Conservation (phyloP, 2,888 invertebrate genomes). For the Morpho achilles region DNA sequence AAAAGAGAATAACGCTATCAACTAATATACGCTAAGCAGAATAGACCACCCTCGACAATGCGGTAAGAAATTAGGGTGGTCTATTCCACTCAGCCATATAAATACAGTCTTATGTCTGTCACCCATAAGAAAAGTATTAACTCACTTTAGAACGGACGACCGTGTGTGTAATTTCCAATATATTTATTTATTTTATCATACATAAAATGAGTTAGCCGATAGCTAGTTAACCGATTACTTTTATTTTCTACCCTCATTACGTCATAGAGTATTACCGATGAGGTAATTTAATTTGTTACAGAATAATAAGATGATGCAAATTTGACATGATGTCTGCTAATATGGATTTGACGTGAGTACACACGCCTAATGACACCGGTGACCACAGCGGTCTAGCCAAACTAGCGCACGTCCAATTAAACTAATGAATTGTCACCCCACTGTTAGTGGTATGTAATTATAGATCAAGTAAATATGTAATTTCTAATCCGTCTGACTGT, state of each 20-base stretch:
- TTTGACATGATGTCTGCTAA: constrained; percentile 5
- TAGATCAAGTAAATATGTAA: background rate
- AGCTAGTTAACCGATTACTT: background rate
- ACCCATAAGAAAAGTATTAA: too few relatives aligned
- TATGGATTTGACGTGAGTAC: constrained; percentile 8
- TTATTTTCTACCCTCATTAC: background rate
- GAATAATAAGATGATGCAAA: constrained; percentile 4
- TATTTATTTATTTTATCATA: too few relatives aligned
- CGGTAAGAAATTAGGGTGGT: too few relatives aligned
- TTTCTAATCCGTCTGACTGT: too few relatives aligned
- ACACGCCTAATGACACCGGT: constrained; percentile 10
- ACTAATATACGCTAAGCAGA: too few relatives aligned
- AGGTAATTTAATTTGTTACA: background rate
- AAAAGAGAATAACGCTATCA: too few relatives aligned
- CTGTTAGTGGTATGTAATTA: constrained; percentile 3
- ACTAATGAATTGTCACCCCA: constrained; percentile 20
- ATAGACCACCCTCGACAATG: too few relatives aligned
- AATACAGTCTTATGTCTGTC: too few relatives aligned
- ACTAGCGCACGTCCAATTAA: constrained; percentile 25
- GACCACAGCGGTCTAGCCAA: constrained; percentile 20
- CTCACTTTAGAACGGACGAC: too few relatives aligned
- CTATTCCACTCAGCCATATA: too few relatives aligned
- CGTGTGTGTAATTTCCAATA: too few relatives aligned
- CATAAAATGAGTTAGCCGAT: too few relatives aligned
- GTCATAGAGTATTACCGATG: background rate